phyloP scores from a whole-genome alignment of 2,888 invertebrate species.

The Mactromeris polynyma region DNA sequence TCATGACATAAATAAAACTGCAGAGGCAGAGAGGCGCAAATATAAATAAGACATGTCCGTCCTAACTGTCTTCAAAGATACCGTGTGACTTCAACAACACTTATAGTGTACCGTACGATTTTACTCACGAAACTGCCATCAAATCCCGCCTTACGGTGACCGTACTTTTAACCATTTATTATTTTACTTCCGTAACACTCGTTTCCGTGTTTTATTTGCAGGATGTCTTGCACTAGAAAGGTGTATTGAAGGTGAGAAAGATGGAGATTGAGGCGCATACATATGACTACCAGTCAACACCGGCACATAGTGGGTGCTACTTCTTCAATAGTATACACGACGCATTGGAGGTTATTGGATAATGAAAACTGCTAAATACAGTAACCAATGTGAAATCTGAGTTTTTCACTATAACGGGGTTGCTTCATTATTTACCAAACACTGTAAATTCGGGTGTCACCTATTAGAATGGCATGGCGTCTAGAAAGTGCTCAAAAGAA shows the following conservation, averaged over 20 bases:
- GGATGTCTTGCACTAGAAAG: neutral
- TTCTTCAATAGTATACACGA: neutral
- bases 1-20: no score
- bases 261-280: neutral
- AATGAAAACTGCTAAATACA: neutral
- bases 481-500: constrained; percentile 59
- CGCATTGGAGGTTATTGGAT: neutral
- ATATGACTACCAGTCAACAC: neutral
- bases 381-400: neutral
- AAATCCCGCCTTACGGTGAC: neutral
- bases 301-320: neutral
- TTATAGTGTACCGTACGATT: no score
- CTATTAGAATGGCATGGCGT: constrained; percentile 49
- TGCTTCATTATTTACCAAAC: neutral
- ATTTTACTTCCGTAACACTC: neutral
- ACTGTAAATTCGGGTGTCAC: neutral
- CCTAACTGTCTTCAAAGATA: no score
- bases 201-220: neutral
- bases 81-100: no score
- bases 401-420: neutral
- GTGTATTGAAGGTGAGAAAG: neutral
- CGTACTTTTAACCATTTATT: neutral
- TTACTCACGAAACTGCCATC: no score
- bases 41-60: no score
- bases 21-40: no score